Evolutionary conservation across 1,140 invertebrate genomes (phyloP).

Genomic region (Sitodiplosis mosellana): DNA sequence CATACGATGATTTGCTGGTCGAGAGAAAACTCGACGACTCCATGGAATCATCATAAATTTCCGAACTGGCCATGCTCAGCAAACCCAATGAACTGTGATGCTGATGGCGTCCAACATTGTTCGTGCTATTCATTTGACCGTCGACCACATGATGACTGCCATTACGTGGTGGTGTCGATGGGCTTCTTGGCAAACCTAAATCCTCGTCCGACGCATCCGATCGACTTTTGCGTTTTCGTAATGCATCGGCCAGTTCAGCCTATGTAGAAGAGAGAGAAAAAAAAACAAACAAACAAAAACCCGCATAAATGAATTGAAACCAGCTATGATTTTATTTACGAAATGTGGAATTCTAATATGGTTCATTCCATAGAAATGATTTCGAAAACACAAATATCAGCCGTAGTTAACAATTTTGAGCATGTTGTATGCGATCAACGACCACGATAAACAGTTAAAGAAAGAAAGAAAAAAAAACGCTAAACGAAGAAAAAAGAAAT

Average conservation of each 20-base stretch:
- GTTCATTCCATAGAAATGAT: too few relatives aligned
- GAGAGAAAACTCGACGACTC: neutral
- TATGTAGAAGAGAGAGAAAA: conserved; percentile 6
- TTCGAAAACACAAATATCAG: too few relatives aligned
- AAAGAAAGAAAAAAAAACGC: too few relatives aligned
- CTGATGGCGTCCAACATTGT: conserved; percentile 2
- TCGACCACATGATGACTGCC: conserved; percentile 1
- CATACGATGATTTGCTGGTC: neutral
- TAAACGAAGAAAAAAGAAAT: too few relatives aligned
- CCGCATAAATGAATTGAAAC: too few relatives aligned
- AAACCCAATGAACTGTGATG: conserved; percentile 19
- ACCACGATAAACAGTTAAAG: too few relatives aligned
- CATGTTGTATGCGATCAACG: too few relatives aligned
- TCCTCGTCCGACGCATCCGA: conserved; percentile 24
- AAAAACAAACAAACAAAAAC: too few relatives aligned
- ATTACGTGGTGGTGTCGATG: conserved; percentile 19
- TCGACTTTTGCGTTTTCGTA: conserved; percentile 21
- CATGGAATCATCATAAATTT: conserved; percentile 12
- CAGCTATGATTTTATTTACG: too few relatives aligned
- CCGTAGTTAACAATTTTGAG: too few relatives aligned
- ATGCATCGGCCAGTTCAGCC: conserved; percentile 24
- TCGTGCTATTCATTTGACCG: conserved; percentile 5
- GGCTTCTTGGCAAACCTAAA: conserved; percentile 21
- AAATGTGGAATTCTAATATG: too few relatives aligned
- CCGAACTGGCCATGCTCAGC: conserved; percentile 17